Evolutionary conservation across 2,797 vertebrate genomes (phyloP), one percentile per base, ranked within the genome.

Genomic region (Sphenopsis melanotis): DNA sequence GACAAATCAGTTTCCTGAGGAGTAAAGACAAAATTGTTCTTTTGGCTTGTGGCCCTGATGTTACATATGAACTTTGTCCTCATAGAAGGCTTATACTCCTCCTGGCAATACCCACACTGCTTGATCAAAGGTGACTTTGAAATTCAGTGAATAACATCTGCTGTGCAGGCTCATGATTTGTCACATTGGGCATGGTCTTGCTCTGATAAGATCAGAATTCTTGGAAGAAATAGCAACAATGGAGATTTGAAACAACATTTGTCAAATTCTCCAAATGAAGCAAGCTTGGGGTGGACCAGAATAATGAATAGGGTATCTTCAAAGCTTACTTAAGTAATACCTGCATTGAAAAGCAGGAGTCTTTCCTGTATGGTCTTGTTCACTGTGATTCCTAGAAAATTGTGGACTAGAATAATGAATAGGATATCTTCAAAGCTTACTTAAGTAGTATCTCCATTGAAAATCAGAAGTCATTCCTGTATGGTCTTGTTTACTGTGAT

Each of bases 141-240:
- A 61, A 59, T 93, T 50, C 56, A 46, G 24, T 21, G 30, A 77
- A n/a, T 13, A 94, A 68, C 63, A 68, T 79, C 74, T 89, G 77
- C 42, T 64, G 2, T 56, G 37, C 76, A 78, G 86, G 34, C 47
- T 94, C 24, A 18, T 69, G 23, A 41, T 61, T 89, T 81, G 26
- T 56, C 59, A 57, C 0, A 0, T 6, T 90, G 29, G 61, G 22
- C 30, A 69, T 1, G 0, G 39, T 41, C 59, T 74, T 71, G 16
- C 11, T 65, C 50, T 55, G 56, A 34, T 34, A 61, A 32, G 22
- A 74, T 91, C 52, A 63, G 41, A 83, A 70, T 85, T 91, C 50
- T 55, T 83, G 55, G 75, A 92, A 87, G 17, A 74, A 90, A 82
- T 22, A 64, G 12, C 47, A 70, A 12, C 14, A 37, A 29, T 3